phyloP scores from a whole-genome alignment of 2,113 vertebrate species.

The Rhagologus leucostigma region DNA sequence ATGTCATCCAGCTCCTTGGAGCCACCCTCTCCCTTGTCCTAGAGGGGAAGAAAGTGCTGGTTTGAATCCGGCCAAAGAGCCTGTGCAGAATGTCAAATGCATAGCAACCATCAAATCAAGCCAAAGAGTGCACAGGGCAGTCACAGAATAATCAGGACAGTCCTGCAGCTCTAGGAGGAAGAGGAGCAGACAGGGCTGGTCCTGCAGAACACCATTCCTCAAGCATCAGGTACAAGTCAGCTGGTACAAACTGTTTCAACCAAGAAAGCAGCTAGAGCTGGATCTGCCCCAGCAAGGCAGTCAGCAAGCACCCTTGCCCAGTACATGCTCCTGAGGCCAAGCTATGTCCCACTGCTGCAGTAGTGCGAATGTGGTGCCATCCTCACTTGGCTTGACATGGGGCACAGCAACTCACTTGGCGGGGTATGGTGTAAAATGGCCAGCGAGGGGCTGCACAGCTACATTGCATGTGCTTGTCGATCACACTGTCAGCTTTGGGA shows the following conservation, averaged over 20 bases:
- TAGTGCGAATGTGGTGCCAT: background rate
- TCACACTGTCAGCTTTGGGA: background rate
- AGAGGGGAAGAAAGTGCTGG: background rate
- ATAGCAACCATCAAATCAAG: background rate
- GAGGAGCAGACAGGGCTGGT: background rate
- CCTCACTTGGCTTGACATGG: accelerated
- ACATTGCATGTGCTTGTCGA: background rate
- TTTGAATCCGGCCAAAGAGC: background rate
- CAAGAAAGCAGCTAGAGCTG: background rate
- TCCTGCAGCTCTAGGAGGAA: background rate
- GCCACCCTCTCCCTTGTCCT: constrained; percentile 75
- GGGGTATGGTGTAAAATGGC: background rate
- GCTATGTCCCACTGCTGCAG: background rate
- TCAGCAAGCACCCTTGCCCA: background rate
- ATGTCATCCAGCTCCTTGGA: constrained; percentile 74
- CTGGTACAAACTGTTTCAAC: background rate
- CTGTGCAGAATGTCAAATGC: background rate
- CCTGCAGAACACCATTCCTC: background rate
- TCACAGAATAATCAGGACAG: background rate
- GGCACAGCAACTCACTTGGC: background rate
- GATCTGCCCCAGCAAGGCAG: background rate
- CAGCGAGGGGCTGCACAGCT: background rate
- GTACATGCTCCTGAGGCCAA: background rate
- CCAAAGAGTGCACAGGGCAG: background rate
- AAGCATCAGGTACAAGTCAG: background rate